Conservation (phyloP, 2,113 vertebrate species). For the Tachysurus vachellii region DNA sequence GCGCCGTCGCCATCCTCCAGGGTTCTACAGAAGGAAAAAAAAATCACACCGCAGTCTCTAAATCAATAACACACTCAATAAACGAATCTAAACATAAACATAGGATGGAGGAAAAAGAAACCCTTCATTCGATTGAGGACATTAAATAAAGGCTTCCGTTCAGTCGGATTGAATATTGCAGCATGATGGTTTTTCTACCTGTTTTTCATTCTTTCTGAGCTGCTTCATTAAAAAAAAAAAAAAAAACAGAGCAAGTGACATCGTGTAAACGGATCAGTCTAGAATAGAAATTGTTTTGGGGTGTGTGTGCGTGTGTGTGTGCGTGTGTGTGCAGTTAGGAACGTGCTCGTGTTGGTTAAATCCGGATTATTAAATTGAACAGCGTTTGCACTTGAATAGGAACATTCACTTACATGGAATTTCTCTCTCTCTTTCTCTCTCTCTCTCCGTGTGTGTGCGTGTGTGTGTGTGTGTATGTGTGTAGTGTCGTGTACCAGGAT, state of each 20-base stretch:
- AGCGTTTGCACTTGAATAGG: slow-evolving; percentile 1
- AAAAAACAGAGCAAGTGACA: not conserved
- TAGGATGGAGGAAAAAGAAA: not conserved
- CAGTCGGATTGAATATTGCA: slow-evolving; percentile 1
- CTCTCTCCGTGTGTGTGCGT: slow-evolving; percentile 67
- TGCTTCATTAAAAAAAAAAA: slow-evolving; percentile 4
- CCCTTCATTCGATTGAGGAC: slow-evolving; percentile 3
- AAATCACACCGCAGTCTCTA: slow-evolving; percentile 14
- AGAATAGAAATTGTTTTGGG: not conserved
- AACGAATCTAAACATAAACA: slow-evolving; percentile 14
- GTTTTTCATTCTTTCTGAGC: slow-evolving; percentile 8
- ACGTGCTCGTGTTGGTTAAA: not conserved
- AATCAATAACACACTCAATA: slow-evolving; percentile 30
- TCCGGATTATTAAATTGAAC: not conserved
- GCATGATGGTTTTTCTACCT: not conserved
- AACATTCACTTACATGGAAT: slow-evolving; percentile 9
- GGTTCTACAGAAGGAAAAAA: not conserved
- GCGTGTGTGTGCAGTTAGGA: not conserved
- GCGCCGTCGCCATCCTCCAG: not conserved
- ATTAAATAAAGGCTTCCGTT: slow-evolving; percentile 31
- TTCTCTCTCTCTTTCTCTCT: not conserved
- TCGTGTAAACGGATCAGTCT: slow-evolving; percentile 31
- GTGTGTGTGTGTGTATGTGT: slow-evolving; percentile 86
- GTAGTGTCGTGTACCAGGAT: slow-evolving; percentile 99
- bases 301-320: not conserved